Percentiles rank a stretch among this genome's conserved stretches.
These are phyloP conservation scores for Redunca redunca DNA, from an alignment of 2,113 vertebrate species.

Conservation along the genomic window DNA sequence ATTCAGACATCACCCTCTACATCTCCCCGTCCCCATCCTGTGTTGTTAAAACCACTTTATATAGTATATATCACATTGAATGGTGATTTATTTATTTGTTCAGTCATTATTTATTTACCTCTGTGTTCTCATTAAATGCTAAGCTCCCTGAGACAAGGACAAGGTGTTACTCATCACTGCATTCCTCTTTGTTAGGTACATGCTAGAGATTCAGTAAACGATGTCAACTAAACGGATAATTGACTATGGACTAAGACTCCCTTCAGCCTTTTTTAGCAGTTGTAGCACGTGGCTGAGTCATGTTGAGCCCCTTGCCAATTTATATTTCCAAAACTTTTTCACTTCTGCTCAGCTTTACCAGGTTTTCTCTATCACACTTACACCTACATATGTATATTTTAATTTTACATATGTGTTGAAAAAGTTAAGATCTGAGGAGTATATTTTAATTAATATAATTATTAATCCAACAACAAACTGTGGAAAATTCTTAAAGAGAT, in stretches of 20 bases:
- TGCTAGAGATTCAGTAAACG: background rate
- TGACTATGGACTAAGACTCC: background rate
- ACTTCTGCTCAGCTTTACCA: background rate
- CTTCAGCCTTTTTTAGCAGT: background rate
- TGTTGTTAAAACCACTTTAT: background rate
- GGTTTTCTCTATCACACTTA: background rate
- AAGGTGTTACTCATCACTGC: background rate
- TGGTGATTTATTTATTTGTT: background rate
- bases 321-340: background rate
- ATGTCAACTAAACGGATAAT: background rate
- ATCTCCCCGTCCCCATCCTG: background rate
- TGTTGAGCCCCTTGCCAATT: background rate
- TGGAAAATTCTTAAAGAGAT: background rate
- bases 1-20: background rate
- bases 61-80: background rate
- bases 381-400: background rate
- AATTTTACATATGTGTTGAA: background rate
- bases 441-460: slow-evolving; percentile 3
- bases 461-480: background rate
- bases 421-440: background rate
- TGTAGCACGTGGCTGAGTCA: too few species aligned
- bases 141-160: background rate
- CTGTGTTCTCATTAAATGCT: background rate
- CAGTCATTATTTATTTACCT: background rate
- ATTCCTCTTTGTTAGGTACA: background rate